Evolutionary conservation across 1,140 invertebrate species (phyloP).

Genomic region (Habropoda laboriosa): DNA sequence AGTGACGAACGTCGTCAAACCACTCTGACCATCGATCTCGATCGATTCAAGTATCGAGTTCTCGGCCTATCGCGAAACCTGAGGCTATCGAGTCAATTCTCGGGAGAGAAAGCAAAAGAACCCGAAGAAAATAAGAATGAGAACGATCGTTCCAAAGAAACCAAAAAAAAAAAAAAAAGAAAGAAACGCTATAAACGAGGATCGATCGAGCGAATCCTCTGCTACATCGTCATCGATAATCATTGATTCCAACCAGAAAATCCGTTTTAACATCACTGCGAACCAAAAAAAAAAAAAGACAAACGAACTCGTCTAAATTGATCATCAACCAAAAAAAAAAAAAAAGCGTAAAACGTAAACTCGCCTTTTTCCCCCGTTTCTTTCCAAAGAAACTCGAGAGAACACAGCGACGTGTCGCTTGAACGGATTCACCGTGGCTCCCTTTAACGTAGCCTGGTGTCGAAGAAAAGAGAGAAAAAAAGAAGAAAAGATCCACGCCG

Average conservation of each 20-base stretch:
- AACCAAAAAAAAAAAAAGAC: too few relatives aligned
- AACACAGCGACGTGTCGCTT: conserved; percentile 6
- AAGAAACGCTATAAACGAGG: neutral
- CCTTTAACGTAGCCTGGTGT: neutral
- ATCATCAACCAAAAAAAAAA: neutral
- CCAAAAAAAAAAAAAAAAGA: too few relatives aligned
- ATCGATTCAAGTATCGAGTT: conserved; percentile 28
- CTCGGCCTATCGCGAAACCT: conserved; percentile 33
- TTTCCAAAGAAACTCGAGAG: conserved; percentile 11
- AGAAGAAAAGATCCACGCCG: neutral
- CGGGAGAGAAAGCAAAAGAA: too few relatives aligned
- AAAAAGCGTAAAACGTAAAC: neutral
- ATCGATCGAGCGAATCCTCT: conserved; percentile 5
- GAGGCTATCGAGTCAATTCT: neutral
- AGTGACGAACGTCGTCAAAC: neutral
- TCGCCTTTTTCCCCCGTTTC: neutral
- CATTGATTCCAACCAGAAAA: neutral
- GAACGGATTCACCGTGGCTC: conserved; percentile 19
- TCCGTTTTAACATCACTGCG: neutral
- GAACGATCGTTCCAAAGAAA: conserved; percentile 5
- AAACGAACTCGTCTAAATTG: neutral
- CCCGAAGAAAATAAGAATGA: conserved; percentile 7
- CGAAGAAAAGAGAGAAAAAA: neutral
- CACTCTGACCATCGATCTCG: neutral
- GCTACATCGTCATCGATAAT: neutral